phyloP scores from a whole-genome alignment of 2,888 invertebrate species.

The Apoderus coryli region DNA sequence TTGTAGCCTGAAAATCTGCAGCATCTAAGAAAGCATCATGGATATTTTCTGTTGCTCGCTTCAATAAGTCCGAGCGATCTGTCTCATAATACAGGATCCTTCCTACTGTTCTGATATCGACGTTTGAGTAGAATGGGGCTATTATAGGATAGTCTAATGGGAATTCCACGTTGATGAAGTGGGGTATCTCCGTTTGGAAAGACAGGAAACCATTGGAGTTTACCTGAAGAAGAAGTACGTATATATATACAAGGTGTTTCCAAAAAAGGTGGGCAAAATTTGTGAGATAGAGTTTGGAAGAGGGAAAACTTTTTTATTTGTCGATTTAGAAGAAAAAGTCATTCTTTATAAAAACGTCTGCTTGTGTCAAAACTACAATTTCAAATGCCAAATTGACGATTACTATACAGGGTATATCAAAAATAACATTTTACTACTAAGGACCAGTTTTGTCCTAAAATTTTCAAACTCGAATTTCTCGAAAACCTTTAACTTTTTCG shows the following conservation, averaged over 20 bases:
- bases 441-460: too few species aligned
- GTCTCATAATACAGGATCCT: conserved; percentile 60
- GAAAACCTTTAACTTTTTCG: too few species aligned
- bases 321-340: too few species aligned
- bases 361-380: too few species aligned
- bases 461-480: too few species aligned
- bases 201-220: conserved; percentile 84
- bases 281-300: too few species aligned
- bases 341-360: too few species aligned
- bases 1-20: conserved; percentile 56
- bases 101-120: conserved; percentile 66
- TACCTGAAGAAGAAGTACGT: conserved; percentile 42
- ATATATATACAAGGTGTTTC: conserved; percentile 4
- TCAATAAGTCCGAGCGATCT: conserved; percentile 41
- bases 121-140: conserved; percentile 81
- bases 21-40: conserved; percentile 59
- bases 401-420: too few species aligned
- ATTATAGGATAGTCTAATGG: conserved; percentile 81
- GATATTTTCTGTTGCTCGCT: conserved; percentile 55
- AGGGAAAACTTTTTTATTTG: too few species aligned
- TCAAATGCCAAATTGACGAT: too few species aligned
- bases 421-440: too few species aligned
- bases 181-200: conserved; percentile 75
- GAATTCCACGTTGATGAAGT: conserved; percentile 77
- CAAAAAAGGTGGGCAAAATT: too few species aligned